These are phyloP conservation scores for Gnatocerus cornutus DNA, from an alignment of 2,888 invertebrate genomes.

Conservation along the genomic window DNA sequence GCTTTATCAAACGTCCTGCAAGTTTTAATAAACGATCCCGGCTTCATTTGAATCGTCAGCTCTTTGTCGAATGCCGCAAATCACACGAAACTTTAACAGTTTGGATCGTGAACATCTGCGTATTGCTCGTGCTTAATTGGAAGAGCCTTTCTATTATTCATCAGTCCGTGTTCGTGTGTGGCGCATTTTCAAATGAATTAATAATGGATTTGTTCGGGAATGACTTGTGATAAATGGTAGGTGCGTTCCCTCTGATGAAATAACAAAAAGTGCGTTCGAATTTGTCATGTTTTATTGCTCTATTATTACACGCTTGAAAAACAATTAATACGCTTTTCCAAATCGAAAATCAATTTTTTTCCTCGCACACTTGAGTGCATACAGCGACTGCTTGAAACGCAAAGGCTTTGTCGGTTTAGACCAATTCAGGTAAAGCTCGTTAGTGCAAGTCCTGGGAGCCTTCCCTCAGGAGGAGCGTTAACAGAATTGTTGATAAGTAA, in stretches of 20 bases:
- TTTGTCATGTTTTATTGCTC: too few species aligned
- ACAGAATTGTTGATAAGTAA: slow-evolving; percentile 22
- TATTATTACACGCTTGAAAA: too few species aligned
- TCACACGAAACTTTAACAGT: slow-evolving; percentile 27
- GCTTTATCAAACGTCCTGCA: slow-evolving; percentile 21
- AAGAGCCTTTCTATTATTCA: slow-evolving; percentile 31
- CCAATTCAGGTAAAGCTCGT: slow-evolving; percentile 9
- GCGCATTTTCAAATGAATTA: slow-evolving; percentile 28
- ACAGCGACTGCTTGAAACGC: background rate
- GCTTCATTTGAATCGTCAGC: slow-evolving; percentile 11
- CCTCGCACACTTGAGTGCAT: too few species aligned
- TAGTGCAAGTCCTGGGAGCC: slow-evolving; percentile 1
- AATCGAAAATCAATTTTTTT: too few species aligned
- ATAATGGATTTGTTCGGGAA: slow-evolving; percentile 34
- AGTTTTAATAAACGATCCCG: slow-evolving; percentile 9
- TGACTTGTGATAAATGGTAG: slow-evolving; percentile 32
- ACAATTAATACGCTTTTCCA: too few species aligned
- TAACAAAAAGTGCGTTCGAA: too few species aligned
- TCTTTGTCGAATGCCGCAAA: slow-evolving; percentile 12
- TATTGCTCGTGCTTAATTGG: slow-evolving; percentile 28
- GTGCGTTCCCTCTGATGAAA: background rate
- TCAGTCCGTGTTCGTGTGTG: slow-evolving; percentile 11
- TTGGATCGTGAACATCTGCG: slow-evolving; percentile 25
- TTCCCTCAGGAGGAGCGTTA: slow-evolving; percentile 1
- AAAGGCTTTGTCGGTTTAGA: slow-evolving; percentile 2